Percentiles rank a stretch among this genome's conserved stretches.
Evolutionary conservation across 2,797 vertebrate species (phyloP).

Genomic region (Manis pentadactyla): DNA sequence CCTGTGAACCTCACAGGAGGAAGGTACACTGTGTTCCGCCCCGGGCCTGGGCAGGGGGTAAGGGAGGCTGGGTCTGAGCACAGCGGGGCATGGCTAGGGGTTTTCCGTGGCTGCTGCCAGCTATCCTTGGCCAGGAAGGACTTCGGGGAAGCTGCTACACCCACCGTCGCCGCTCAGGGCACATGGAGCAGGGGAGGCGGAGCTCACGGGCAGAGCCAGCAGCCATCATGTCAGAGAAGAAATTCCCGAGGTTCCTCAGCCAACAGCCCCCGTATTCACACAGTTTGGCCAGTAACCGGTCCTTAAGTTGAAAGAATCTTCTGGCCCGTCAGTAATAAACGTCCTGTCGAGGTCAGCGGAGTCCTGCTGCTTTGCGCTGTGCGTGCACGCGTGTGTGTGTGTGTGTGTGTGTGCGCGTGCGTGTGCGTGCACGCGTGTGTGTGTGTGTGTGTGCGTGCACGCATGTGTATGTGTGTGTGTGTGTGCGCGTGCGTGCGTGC

Average conservation of each 20-base stretch:
- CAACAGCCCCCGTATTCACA: neutral
- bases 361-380: too few species aligned
- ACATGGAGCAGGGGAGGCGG: too few species aligned
- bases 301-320: neutral
- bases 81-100: fast-evolving
- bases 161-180: neutral
- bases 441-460: neutral
- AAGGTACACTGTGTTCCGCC: neutral
- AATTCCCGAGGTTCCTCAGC: neutral
- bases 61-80: fast-evolving
- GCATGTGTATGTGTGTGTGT: neutral
- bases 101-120: neutral
- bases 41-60: neutral
- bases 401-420: too few species aligned
- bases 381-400: neutral
- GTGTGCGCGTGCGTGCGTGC: neutral
- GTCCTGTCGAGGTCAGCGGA: too few species aligned
- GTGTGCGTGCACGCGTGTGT: too few species aligned
- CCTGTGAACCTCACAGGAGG: neutral
- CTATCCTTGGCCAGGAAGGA: too few species aligned
- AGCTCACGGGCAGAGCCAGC: too few species aligned
- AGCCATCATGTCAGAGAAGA: neutral
- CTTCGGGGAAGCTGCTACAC: neutral
- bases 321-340: neutral
- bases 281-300: neutral